These are phyloP conservation scores for Lithobates sylvaticus DNA, from an alignment of 2,797 vertebrate genomes.

Conservation along the genomic window DNA sequence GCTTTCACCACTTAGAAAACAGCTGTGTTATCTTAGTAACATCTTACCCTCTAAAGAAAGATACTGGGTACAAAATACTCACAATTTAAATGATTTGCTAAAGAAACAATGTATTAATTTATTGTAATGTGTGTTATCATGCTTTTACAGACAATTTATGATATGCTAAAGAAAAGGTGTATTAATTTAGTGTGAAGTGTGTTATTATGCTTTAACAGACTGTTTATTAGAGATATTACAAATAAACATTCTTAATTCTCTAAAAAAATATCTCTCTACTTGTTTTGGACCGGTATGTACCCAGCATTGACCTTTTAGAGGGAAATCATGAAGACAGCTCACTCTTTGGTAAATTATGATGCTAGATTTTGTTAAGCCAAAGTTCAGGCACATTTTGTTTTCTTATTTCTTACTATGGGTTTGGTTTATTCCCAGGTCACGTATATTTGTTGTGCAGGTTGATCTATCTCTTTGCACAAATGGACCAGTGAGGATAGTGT, in stretches of 20 bases:
- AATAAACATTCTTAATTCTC: neutral
- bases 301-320: neutral
- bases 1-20: too few relatives aligned
- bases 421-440: slow-evolving; percentile 32
- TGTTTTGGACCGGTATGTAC: neutral
- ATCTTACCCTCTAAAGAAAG: too few relatives aligned
- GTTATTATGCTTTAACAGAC: too few relatives aligned
- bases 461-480: slow-evolving; percentile 33
- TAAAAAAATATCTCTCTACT: neutral
- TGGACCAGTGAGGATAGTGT: slow-evolving; percentile 12
- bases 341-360: slow-evolving; percentile 3
- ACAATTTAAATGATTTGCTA: too few relatives aligned
- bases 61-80: too few relatives aligned
- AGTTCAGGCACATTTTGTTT: slow-evolving; percentile 21
- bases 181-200: too few relatives aligned
- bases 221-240: too few relatives aligned
- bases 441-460: slow-evolving; percentile 20
- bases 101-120: too few relatives aligned
- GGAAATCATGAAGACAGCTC: neutral
- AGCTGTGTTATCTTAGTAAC: too few relatives aligned
- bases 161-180: too few relatives aligned
- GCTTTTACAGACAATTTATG: too few relatives aligned
- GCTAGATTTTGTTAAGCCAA: neutral
- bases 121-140: too few relatives aligned
- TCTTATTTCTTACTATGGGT: slow-evolving; percentile 1